Conservation (phyloP, 2,113 vertebrate genomes). For the Phyllostomus hastatus region DNA sequence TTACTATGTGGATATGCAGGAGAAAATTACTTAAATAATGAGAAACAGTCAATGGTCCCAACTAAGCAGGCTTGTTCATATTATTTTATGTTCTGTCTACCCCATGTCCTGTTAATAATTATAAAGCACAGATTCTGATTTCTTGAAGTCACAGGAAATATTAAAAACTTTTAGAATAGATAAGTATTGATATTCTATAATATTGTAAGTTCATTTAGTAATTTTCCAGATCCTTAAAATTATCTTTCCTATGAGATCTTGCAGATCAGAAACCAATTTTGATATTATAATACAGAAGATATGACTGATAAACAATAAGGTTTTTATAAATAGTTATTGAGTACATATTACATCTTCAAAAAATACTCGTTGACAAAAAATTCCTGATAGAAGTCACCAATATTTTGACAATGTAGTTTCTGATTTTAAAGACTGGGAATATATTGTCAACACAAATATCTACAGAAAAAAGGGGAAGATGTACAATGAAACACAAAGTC, state of each 20-base stretch:
- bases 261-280: not conserved
- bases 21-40: slow-evolving; percentile 23
- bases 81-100: not conserved
- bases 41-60: not conserved
- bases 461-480: not conserved
- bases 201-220: not conserved
- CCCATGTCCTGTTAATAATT: not conserved
- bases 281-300: not conserved
- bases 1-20: not conserved
- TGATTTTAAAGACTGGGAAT: not conserved
- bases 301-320: not conserved
- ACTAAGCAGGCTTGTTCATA: not conserved
- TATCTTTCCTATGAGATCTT: not conserved
- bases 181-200: not conserved
- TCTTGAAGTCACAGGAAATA: not conserved
- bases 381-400: not conserved
- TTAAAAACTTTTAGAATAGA: slow-evolving; percentile 8
- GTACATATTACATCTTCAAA: not conserved
- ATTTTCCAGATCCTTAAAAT: not conserved
- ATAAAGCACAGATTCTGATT: not conserved
- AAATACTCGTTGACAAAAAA: slow-evolving; percentile 16
- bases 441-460: not conserved
- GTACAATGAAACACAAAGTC: not conserved
- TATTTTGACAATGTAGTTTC: not conserved
- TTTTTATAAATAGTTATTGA: not conserved